Evolutionary conservation across 2,888 invertebrate genomes (phyloP), one percentile per base, ranked within the genome.

Genomic region (Cephalotes varians): DNA sequence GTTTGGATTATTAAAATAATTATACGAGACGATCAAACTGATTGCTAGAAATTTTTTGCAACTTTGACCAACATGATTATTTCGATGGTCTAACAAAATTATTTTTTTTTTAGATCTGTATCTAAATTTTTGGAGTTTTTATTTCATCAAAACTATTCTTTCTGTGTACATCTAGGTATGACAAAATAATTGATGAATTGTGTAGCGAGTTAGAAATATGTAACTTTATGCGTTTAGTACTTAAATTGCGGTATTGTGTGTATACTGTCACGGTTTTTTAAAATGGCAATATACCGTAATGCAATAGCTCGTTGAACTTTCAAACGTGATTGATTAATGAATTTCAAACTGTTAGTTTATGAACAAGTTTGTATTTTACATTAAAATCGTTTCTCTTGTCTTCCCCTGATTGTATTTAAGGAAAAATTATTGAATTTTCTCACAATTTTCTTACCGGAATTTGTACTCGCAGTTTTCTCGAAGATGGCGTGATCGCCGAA

Each of bases 401-500:
- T 44, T 44, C 15, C 15, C 5, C 18, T 15, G 5, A 47, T 47
- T 47, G 1, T 1, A 1, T 18, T 18, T 47, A 47, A 47, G 44
- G 15, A 47, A 18, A 47, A 47, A 5, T 47, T 4, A 5, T 18
- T 18, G 12, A 34, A 34, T 34, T 34, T 34, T 34, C 34, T 34
- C 5, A 34, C 34, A 34, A 3, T 5, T 34, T 47, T 47, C 44
- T 18, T 47, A 47, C 44, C 56, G 28, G 40, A 58, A 15, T 80
- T 65, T 49, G 74, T 56, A 25, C 83, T 62, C 15, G 87, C 37
- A 0, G 85, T 83, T 73, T 79, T 83, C 44, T 86, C 83, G 81
- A 89, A 89, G 62, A 86, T 67, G 44, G 85, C 84, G 51, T 85
- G 84, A 34, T 83, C 82, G 31, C 62, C 62, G 69, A 81, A 83